Conservation (phyloP, 1,140 invertebrate species). For the Rhizoglyphus robini region DNA sequence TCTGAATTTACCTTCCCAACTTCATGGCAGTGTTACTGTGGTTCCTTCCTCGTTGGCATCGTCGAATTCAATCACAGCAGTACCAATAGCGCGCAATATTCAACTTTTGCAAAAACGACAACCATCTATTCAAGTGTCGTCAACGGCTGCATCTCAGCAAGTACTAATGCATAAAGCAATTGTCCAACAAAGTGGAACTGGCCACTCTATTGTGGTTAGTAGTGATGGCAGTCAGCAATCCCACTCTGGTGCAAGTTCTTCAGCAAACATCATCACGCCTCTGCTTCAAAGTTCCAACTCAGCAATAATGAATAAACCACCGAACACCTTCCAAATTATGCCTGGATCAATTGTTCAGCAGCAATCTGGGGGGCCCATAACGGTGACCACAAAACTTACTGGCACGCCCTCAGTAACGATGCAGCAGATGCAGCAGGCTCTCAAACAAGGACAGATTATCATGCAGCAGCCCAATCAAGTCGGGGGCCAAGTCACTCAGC, state of each 20-base stretch:
- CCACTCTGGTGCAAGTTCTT: slow-evolving; percentile 9
- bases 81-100: slow-evolving; percentile 13
- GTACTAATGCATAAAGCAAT: neutral
- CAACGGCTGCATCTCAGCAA: neutral
- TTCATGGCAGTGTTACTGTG: neutral
- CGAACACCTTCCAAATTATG: slow-evolving; percentile 40
- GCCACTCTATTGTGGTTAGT: neutral
- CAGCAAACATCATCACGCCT: slow-evolving; percentile 24
- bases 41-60: slow-evolving; percentile 36
- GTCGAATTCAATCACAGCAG: slow-evolving; percentile 34
- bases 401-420: slow-evolving; percentile 44
- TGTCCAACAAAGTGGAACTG: neutral
- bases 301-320: slow-evolving; percentile 16
- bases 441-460: slow-evolving; percentile 39
- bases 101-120: slow-evolving; percentile 41
- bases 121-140: slow-evolving; percentile 37
- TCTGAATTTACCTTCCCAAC: slow-evolving; percentile 15
- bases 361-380: slow-evolving; percentile 26
- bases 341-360: slow-evolving; percentile 33
- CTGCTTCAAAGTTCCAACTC: slow-evolving; percentile 24
- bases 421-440: slow-evolving; percentile 61
- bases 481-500: neutral
- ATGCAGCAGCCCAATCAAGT: neutral
- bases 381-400: slow-evolving; percentile 43
- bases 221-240: neutral